Evolutionary conservation across 1,140 invertebrate genomes (phyloP).

Genomic region (Battus philenor): DNA sequence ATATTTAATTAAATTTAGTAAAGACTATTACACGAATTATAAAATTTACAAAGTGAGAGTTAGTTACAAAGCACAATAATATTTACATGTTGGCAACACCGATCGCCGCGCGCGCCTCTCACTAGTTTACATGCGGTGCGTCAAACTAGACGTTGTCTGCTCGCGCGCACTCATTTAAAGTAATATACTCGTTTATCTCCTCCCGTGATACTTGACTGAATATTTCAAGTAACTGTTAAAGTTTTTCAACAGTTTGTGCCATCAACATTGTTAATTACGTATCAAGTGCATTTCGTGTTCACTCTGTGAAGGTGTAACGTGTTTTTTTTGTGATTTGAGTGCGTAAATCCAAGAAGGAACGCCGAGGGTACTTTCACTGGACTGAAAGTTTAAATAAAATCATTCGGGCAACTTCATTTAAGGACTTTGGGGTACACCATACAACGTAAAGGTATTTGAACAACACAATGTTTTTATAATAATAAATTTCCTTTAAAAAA

Average conservation of each 20-base stretch:
- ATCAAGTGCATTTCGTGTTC: constrained; percentile 22
- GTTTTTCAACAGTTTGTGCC: constrained; percentile 22
- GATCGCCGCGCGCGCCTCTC: constrained; percentile 22
- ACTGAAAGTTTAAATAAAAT: constrained; percentile 69
- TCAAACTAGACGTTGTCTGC: constrained; percentile 23
- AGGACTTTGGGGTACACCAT: too few relatives aligned
- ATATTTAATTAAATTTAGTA: too few relatives aligned
- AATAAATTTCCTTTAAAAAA: too few relatives aligned
- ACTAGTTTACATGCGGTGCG: constrained; percentile 37
- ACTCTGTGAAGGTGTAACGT: constrained; percentile 40
- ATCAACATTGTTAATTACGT: too few relatives aligned
- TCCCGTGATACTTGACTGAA: constrained; percentile 26
- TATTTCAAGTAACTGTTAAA: constrained; percentile 18
- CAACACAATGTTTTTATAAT: too few relatives aligned
- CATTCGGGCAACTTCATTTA: constrained; percentile 67
- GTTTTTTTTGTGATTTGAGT: constrained; percentile 40
- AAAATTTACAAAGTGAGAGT: constrained; percentile 4
- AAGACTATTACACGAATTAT: too few relatives aligned
- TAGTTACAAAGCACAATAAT: constrained; percentile 9
- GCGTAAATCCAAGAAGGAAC: constrained; percentile 45
- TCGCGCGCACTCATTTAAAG: constrained; percentile 1
- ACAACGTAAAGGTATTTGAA: too few relatives aligned
- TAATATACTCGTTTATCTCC: constrained; percentile 8
- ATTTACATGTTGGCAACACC: constrained; percentile 12
- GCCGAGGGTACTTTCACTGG: constrained; percentile 72